These are phyloP conservation scores for Uria aalge DNA, from an alignment of 2,113 vertebrate species.

Conservation along the genomic window DNA sequence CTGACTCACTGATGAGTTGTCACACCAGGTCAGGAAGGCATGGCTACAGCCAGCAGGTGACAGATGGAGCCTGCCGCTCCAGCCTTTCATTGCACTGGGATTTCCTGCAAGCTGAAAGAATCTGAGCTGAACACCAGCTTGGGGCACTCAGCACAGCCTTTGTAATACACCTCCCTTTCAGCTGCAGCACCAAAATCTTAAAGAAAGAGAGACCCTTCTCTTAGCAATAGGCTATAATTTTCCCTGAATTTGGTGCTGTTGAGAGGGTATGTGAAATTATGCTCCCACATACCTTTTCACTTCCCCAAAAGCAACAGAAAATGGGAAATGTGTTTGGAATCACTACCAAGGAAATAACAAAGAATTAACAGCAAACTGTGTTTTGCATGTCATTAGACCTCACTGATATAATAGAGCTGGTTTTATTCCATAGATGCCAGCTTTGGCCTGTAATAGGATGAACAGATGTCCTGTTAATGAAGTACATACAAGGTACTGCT, in stretches of 20 bases:
- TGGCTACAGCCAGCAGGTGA: not conserved
- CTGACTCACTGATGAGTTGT: not conserved
- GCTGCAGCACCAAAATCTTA: not conserved
- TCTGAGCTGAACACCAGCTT: not conserved
- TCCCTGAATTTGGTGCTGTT: not conserved
- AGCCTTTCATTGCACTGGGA: not conserved
- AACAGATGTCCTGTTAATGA: not conserved
- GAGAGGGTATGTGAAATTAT: not conserved
- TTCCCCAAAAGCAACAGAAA: not conserved
- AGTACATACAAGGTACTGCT: not conserved
- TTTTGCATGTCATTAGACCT: not conserved
- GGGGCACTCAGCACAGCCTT: not conserved
- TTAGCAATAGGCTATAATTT: not conserved
- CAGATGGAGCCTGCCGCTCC: not conserved
- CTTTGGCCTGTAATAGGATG: not conserved
- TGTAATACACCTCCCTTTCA: not conserved
- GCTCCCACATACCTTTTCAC: not conserved
- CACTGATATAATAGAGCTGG: not conserved
- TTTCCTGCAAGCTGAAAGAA: not conserved
- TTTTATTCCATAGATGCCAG: not conserved
- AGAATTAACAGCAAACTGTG: not conserved
- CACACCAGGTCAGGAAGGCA: not conserved
- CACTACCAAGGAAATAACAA: not conserved
- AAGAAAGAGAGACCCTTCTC: not conserved
- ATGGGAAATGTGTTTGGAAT: not conserved